These are phyloP conservation scores for Pseudomyrmex pallidus DNA, from an alignment of 1,140 invertebrate genomes.

Conservation along the genomic window DNA sequence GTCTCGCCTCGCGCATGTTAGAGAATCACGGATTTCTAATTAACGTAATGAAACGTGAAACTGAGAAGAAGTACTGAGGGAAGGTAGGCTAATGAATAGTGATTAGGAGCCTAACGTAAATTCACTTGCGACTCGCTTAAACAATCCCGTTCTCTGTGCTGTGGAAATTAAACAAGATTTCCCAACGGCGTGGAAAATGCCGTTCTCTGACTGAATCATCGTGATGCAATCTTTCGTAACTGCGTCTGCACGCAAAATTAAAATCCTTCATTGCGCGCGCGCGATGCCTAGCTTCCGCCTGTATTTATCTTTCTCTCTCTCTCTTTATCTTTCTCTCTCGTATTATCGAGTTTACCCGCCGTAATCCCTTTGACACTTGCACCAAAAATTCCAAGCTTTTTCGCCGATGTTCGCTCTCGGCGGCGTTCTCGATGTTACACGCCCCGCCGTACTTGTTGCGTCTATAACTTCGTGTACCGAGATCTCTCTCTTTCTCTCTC, in stretches of 20 bases:
- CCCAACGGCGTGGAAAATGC: conserved; percentile 50
- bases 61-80: conserved; percentile 13
- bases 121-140: conserved; percentile 39
- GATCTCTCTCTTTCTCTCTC: conserved; percentile 10
- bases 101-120: conserved; percentile 51
- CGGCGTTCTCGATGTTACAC: conserved; percentile 21
- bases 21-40: conserved; percentile 37
- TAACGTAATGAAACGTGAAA: conserved; percentile 54
- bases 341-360: conserved; percentile 15
- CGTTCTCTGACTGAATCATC: conserved; percentile 46
- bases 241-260: conserved; percentile 37
- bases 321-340: neutral
- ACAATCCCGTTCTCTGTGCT: conserved; percentile 49
- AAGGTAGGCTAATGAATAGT: conserved; percentile 48
- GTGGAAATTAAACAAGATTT: conserved; percentile 57
- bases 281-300: neutral
- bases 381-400: conserved; percentile 30
- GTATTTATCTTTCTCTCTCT: neutral
- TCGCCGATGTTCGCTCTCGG: neutral
- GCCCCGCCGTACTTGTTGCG: conserved; percentile 48
- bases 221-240: conserved; percentile 51
- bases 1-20: conserved; percentile 20
- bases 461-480: conserved; percentile 41
- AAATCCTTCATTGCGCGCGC: neutral
- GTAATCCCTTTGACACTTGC: conserved; percentile 42